phyloP scores from a whole-genome alignment of 2,113 vertebrate species.

The Trochalopteron elliotii region DNA sequence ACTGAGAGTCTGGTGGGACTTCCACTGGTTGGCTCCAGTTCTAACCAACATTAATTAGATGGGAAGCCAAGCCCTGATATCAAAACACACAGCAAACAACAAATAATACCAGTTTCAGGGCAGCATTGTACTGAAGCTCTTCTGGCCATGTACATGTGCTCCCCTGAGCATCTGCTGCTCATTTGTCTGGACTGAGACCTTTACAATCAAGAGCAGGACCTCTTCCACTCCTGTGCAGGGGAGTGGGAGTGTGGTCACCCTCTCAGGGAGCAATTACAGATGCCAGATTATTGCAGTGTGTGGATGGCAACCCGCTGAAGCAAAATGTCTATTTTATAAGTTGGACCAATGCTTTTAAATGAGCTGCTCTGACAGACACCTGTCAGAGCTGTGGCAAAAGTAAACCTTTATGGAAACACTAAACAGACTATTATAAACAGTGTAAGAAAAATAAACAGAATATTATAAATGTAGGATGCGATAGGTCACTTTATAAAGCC shows the following conservation, averaged over 20 bases:
- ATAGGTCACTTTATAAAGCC: background rate
- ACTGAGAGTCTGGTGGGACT: background rate
- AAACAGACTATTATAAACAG: background rate
- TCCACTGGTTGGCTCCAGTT: background rate
- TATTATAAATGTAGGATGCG: background rate
- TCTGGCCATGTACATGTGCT: background rate
- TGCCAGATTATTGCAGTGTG: background rate
- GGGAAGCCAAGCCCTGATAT: background rate
- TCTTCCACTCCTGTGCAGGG: background rate
- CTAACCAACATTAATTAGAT: background rate
- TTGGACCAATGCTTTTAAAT: background rate
- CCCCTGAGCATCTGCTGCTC: background rate
- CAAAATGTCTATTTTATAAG: background rate
- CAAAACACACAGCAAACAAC: background rate
- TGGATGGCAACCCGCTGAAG: background rate
- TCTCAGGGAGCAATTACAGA: slow-evolving; percentile 27
- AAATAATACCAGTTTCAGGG: background rate
- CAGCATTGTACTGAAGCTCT: background rate
- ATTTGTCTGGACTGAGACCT: background rate
- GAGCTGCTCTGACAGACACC: background rate
- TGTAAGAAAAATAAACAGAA: background rate
- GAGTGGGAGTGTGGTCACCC: fast-evolving
- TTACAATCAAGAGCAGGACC: background rate
- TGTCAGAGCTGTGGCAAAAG: background rate
- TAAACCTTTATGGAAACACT: background rate